phyloP scores from a whole-genome alignment of 1,140 invertebrate species.

The Listronotus oregonensis region DNA sequence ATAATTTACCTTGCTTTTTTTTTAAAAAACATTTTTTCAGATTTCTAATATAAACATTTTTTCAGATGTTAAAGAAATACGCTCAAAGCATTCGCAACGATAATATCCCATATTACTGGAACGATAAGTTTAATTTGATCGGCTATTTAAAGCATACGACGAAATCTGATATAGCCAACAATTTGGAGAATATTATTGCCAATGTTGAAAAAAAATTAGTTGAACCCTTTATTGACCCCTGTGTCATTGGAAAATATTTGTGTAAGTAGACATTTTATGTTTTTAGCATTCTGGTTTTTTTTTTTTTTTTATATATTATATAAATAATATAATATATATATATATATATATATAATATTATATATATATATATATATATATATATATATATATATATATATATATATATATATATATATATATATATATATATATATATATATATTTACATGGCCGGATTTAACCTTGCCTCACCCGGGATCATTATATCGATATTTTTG shows the following conservation, averaged over 20 bases:
- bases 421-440: too few relatives aligned
- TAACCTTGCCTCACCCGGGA: too few relatives aligned
- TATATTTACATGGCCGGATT: too few relatives aligned
- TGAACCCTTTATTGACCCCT: conserved; percentile 18
- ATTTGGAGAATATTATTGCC: conserved; percentile 26
- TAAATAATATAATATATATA: too few relatives aligned
- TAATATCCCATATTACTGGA: conserved; percentile 60
- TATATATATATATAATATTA: too few relatives aligned
- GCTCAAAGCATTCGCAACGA: conserved; percentile 49
- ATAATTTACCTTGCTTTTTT: not conserved
- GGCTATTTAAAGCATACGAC: conserved; percentile 25
- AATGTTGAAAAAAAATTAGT: conserved; percentile 26
- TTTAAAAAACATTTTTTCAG: not conserved
- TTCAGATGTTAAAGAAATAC: conserved; percentile 56
- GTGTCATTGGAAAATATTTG: conserved; percentile 37
- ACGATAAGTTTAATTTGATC: conserved; percentile 55
- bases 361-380: too few relatives aligned
- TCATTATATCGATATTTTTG: too few relatives aligned
- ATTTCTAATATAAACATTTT: conserved; percentile 25
- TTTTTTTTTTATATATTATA: too few relatives aligned
- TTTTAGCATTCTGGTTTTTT: too few relatives aligned
- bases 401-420: too few relatives aligned
- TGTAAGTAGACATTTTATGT: conserved; percentile 38
- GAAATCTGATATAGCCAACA: conserved; percentile 24
- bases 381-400: too few relatives aligned